Conservation (phyloP, 2,113 vertebrate species). For the sheep (Ovis aries) region ARS-UI_Ramb_v3.0 NC_056064.1:38485001-38485500, state of each 20-base stretch:
- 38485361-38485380: background rate
- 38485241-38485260: background rate
- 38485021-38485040: background rate
- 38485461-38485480: background rate
- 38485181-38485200: background rate
- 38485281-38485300: background rate
- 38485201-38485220: background rate
- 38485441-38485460: background rate
- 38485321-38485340: background rate
- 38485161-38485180: background rate
- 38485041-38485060: background rate
- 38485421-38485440: background rate
- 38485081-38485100: background rate
- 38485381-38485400: background rate
- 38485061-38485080: background rate
- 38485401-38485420: background rate
- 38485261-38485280: background rate
- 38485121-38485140: background rate
- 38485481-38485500: conserved; percentile 62
- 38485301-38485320: background rate
- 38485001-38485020: background rate
- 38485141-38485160: background rate
- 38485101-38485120: background rate
- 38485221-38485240: background rate
- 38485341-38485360: background rate